Base-by-base conservation (phyloP, 2,888 invertebrate species). In the Nemotelus nigrinus region DNA sequence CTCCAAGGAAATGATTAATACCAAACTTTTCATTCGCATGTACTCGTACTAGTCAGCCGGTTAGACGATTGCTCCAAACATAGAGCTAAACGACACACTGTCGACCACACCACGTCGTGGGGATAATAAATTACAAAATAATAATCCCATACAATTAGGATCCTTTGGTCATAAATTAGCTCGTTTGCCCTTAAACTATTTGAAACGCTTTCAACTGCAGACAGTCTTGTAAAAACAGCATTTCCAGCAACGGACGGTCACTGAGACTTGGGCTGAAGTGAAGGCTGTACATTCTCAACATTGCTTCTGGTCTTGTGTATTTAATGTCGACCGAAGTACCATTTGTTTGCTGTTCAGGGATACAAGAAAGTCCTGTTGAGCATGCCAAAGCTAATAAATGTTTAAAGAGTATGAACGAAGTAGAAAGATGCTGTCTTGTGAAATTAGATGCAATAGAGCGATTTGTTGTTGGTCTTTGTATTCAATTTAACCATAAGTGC, bases 101-200 rank as follows among this genome's bases (percentile, higher is more conserved):
- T 25, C 25, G 25, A 25, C 63, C 5, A 3, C 63, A 63, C n/a
- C 67, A 67, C 47, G 48, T 25, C 39, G 7, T 4, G 70, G 70
- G 70, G 41, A 55, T 55, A 70, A 70, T 70, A 70, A 70, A 70
- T 70, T 55, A 39, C 70, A 70, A 47, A 70, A 70, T 70, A 70
- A 70, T 70, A 70, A 70, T 70, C 70, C 70, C 70, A 55, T 55
- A 45, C 55, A 70, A 70, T 70, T 70, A 70, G 70, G 55, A 47
- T 70, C 70, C 55, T 70, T 39, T 6, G 7, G 70, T 55, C 45
- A 70, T 70, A 70, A 70, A 70, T 70, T 70, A 70, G 10, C 70
- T 70, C 50, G 47, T 70, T 45, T 70, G 55, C 55, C 70, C 70
- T 70, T 70, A 70, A 70, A 70, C 70, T 70, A 70, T 70, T 70